Conservation (phyloP, 2,113 vertebrate genomes). For the Platysternon megacephalum region DNA sequence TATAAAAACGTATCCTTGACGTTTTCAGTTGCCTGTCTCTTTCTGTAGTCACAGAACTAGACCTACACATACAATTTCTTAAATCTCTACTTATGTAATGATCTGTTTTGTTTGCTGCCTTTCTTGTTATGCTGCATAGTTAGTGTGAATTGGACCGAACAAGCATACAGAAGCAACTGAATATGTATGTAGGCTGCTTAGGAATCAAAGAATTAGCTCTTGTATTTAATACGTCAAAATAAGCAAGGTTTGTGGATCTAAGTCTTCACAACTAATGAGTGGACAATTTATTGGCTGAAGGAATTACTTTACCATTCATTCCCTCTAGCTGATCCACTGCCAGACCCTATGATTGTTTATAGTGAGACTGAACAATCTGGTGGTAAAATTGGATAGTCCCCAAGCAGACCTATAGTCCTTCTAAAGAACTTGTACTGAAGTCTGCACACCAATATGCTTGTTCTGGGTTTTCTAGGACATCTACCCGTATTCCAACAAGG, state of each 20-base stretch:
- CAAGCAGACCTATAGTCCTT: neutral
- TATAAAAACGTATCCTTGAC: neutral
- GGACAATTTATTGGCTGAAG: neutral
- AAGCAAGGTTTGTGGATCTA: too few relatives aligned
- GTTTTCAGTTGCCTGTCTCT: too few relatives aligned
- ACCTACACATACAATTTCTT: neutral
- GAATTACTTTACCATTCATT: neutral
- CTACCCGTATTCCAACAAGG: too few relatives aligned
- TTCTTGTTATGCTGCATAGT: neutral
- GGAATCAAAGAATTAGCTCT: neutral
- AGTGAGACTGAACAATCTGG: neutral
- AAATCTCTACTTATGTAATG: neutral
- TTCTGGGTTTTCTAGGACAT: neutral
- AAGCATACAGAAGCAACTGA: neutral
- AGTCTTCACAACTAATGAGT: too few relatives aligned
- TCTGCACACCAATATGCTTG: too few relatives aligned
- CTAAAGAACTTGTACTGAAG: neutral
- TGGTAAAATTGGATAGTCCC: neutral
- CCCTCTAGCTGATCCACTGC: too few relatives aligned
- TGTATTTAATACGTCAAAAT: too few relatives aligned
- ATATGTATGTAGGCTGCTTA: neutral
- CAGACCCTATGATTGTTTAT: too few relatives aligned
- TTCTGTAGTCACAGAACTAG: too few relatives aligned
- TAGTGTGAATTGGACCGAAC: too few relatives aligned
- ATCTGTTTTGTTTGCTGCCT: neutral